Percentiles rank a stretch among this genome's conserved stretches.
These are phyloP conservation scores for Pluvialis apricaria DNA, from an alignment of 2,113 vertebrate species.

Conservation along the genomic window DNA sequence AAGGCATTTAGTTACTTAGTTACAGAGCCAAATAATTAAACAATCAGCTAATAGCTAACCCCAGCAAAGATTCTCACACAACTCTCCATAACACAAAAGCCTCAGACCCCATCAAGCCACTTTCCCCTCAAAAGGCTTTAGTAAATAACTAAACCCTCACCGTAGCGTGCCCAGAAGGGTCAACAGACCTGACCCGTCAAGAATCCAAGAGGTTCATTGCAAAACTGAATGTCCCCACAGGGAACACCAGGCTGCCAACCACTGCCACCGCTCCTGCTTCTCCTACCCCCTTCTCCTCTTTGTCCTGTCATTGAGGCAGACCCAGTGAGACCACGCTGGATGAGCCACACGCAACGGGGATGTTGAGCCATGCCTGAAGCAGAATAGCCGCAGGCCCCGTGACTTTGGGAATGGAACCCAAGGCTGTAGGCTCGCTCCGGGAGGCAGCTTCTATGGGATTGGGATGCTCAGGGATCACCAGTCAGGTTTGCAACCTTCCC, in stretches of 20 bases:
- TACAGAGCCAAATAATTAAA: constrained; percentile 62
- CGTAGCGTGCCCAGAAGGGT: constrained; percentile 35
- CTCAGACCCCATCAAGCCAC: constrained; percentile 37
- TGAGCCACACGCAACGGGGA: not conserved
- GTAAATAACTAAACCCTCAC: constrained; percentile 58
- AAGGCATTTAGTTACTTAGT: constrained; percentile 60
- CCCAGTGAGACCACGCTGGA: not conserved
- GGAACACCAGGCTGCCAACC: not conserved
- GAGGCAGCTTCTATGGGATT: not conserved
- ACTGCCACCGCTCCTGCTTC: not conserved
- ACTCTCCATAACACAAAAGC: constrained; percentile 30
- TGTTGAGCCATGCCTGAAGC: not conserved
- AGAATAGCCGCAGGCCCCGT: fast-evolving
- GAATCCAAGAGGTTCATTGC: constrained; percentile 21
- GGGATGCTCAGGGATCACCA: not conserved
- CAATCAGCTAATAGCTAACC: constrained; percentile 53
- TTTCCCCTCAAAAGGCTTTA: constrained; percentile 57
- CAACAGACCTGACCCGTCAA: constrained; percentile 27
- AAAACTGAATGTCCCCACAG: not conserved
- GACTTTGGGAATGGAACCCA: not conserved
- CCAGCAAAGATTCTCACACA: constrained; percentile 58
- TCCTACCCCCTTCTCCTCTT: not conserved
- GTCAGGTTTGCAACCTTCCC: not conserved
- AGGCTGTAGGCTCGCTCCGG: not conserved
- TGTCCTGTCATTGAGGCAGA: not conserved